A percentile compares a stretch with the other conserved stretches of the same genome.
These are phyloP conservation scores for Nyctibius grandis DNA, from an alignment of 2,797 vertebrate genomes.

Conservation along the genomic window DNA sequence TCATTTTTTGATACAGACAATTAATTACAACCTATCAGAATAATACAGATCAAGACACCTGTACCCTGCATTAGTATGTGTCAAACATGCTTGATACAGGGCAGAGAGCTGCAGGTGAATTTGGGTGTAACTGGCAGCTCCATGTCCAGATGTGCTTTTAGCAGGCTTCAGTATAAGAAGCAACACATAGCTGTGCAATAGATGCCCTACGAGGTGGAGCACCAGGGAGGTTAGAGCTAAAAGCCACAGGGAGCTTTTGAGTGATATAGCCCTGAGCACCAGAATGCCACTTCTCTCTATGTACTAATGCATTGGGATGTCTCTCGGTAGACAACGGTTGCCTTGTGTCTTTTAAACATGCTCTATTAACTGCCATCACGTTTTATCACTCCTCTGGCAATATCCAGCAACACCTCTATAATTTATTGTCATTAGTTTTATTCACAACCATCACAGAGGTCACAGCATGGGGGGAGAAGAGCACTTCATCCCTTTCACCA, in stretches of 20 bases:
- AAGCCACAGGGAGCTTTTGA: background rate
- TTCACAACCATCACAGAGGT: slow-evolving; percentile 30
- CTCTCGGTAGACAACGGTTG: background rate
- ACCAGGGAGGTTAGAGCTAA: background rate
- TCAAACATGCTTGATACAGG: background rate
- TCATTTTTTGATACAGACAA: background rate
- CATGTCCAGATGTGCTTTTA: background rate
- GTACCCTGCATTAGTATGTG: too few species aligned
- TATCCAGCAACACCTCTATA: slow-evolving; percentile 46
- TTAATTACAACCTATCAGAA: background rate
- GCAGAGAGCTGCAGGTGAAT: background rate
- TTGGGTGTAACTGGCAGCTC: background rate
- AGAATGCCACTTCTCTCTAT: background rate
- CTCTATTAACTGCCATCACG: slow-evolving; percentile 50
- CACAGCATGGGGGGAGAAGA: background rate
- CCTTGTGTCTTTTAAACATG: slow-evolving; percentile 6
- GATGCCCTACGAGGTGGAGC: background rate
- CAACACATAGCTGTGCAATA: background rate
- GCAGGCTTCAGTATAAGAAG: background rate
- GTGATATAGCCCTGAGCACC: background rate
- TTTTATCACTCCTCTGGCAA: slow-evolving; percentile 36
- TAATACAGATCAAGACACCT: background rate
- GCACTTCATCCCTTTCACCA: slow-evolving; percentile 13
- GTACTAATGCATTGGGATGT: background rate
- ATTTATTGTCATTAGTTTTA: slow-evolving; percentile 64